These are phyloP conservation scores for Aegithalos caudatus DNA, from an alignment of 2,113 vertebrate genomes.

Conservation along the genomic window DNA sequence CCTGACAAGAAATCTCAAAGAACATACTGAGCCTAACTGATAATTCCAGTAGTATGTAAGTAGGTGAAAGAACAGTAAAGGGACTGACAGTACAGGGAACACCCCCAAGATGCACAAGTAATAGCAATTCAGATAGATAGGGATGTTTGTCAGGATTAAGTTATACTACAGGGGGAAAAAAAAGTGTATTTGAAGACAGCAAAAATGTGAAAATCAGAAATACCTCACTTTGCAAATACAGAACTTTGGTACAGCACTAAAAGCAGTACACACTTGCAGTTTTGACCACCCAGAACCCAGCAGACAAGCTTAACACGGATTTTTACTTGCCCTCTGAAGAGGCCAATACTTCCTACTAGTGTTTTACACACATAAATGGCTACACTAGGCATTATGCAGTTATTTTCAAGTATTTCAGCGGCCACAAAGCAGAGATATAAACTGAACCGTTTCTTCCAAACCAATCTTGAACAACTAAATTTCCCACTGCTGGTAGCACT, in stretches of 20 bases:
- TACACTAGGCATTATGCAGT: background rate
- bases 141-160: background rate
- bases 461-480: background rate
- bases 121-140: background rate
- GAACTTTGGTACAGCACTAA: background rate
- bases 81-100: background rate
- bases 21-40: background rate
- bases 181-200: background rate
- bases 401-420: background rate
- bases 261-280: background rate
- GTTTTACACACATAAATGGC: background rate
- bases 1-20: background rate
- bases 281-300: background rate
- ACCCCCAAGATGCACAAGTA: background rate
- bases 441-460: background rate
- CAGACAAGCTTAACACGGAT: rapidly evolving
- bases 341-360: background rate
- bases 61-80: background rate
- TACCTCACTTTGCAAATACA: background rate
- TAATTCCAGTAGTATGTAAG: background rate
- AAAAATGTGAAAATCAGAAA: background rate
- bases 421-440: background rate
- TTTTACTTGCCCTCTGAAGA: background rate
- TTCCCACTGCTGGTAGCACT: background rate
- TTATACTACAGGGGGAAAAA: background rate